Evolutionary conservation across 2,888 invertebrate species (phyloP), one percentile per base, ranked within the genome.

Genomic region (Archips xylosteana): DNA sequence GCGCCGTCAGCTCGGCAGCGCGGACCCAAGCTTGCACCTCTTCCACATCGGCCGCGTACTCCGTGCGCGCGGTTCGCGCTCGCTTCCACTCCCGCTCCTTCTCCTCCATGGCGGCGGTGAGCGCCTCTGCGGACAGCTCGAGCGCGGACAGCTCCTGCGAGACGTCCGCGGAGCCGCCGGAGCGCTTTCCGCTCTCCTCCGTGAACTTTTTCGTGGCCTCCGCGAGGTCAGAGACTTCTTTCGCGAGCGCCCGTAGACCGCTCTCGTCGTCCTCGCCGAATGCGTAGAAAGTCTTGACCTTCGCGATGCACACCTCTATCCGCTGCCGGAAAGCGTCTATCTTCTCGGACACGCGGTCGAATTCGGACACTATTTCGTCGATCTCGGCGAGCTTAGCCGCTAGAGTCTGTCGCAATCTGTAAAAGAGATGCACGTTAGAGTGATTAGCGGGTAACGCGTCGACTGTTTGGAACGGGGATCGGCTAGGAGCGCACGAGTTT

Each of bases 41-140:
- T 78, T 98, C 98, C 39, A 97, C 97, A 83, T 97, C 98, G 39
- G 95, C 92, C 63, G 96, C 90, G 89, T 98, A 98, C 80, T 98
- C 98, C 67, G 96, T 95, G 73, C 98, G 96, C 74, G 97, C 95
- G 15, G 97, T 97, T 82, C 96, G 96, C 36, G 98, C 98, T 77
- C 98, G 96, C 88, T 98, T 97, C 92, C 97, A 97, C 88, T 98
- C 98, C 87, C 97, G 96, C 84, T 97, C 96, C 89, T 98, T 98
- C 85, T 97, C 97, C 85, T 98, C 98, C 97, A 98, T 97, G 66
- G 96, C 96, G 82, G 96, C 96, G 69, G 96, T 95, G 71, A 97
- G 95, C 76, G 96, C 96, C 90, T 98, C 98, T 65, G 97, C 96
- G 71, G 97, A 95, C 79, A 98, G 92, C 91, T 98, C 98, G 83